phyloP scores from a whole-genome alignment of 92 coral and sea anemone species.

The Isaurus tuberculatus region DNA sequence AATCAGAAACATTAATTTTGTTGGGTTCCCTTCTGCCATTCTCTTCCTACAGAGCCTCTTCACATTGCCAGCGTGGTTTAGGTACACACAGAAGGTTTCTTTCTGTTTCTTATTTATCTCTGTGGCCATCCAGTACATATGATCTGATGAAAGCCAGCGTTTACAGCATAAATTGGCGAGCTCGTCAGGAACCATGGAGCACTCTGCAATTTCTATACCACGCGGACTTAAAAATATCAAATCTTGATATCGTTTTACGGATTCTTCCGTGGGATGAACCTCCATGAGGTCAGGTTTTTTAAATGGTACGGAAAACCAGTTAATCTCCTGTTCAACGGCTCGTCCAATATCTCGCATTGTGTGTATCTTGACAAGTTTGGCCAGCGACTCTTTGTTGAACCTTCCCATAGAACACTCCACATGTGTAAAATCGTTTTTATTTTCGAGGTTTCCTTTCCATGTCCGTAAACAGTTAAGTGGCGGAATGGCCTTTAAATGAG shows the following conservation, averaged over 20 bases:
- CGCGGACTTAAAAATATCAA: conserved; percentile 4
- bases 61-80: conserved; percentile 2
- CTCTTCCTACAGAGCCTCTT: not conserved
- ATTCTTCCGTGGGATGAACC: not conserved
- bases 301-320: conserved; percentile 23
- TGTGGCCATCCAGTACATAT: conserved; percentile 25
- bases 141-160: conserved; percentile 50
- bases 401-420: not conserved
- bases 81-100: conserved; percentile 17
- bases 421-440: no score
- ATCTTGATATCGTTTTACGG: not conserved
- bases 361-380: not conserved
- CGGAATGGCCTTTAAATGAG: not conserved
- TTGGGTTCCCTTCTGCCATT: conserved; percentile 5
- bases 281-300: not conserved
- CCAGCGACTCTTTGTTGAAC: not conserved
- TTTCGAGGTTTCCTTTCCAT: not conserved
- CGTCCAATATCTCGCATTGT: conserved; percentile 1
- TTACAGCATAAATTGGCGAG: conserved; percentile 38
- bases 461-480: not conserved
- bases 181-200: conserved; percentile 23
- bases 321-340: conserved; percentile 47
- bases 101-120: conserved; percentile 13
- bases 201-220: not conserved
- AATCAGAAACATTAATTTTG: not conserved